A percentile compares a stretch with the other conserved stretches of the same genome.
Evolutionary conservation across 2,113 vertebrate species (phyloP).

Genomic region (Lophotis ruficrista): DNA sequence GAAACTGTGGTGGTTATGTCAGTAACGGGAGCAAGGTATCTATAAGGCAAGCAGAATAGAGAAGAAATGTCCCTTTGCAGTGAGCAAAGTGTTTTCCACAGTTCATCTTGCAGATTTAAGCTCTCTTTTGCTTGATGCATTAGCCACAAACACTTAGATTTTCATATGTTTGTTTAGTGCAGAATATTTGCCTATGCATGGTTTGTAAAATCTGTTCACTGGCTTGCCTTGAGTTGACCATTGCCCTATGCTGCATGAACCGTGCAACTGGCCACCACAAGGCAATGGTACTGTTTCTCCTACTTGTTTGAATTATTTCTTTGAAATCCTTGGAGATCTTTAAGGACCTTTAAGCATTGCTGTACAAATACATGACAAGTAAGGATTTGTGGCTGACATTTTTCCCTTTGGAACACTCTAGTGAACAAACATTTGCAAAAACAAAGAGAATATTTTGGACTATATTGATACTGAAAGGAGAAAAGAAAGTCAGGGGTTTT

Average conservation of each 20-base stretch:
- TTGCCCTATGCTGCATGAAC: neutral
- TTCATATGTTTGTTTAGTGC: neutral
- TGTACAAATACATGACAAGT: conserved; percentile 16
- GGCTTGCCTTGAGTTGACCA: neutral
- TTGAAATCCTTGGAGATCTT: conserved; percentile 1
- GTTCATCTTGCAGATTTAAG: neutral
- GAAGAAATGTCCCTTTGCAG: neutral
- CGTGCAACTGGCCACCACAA: fast-evolving
- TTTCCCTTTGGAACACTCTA: conserved; percentile 13
- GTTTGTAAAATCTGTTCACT: neutral
- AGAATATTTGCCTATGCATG: neutral
- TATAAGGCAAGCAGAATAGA: neutral
- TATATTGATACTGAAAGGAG: neutral
- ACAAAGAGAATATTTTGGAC: neutral
- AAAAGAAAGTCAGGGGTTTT: neutral
- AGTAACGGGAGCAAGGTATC: neutral
- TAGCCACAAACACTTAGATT: neutral
- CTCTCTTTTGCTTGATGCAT: neutral
- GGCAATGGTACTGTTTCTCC: neutral
- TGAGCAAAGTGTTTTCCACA: neutral
- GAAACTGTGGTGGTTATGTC: neutral
- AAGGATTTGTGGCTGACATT: conserved; percentile 51
- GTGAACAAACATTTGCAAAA: conserved; percentile 16
- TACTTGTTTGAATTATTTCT: neutral
- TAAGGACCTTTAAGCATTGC: conserved; percentile 18